Conservation (phyloP, 2,888 invertebrate genomes). For the Tachystola acroxantha region DNA sequence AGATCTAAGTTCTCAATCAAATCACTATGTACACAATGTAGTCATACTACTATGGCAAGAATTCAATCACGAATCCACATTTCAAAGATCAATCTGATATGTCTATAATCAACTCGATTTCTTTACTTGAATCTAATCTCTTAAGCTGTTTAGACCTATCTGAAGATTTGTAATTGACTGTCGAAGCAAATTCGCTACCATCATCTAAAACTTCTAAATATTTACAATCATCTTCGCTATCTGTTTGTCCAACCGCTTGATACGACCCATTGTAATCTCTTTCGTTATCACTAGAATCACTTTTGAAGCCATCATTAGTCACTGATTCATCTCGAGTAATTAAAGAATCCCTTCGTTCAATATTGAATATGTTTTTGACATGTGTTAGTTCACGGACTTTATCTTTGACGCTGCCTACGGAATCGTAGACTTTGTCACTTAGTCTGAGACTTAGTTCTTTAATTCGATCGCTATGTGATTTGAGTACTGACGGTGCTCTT, state of each 20-base stretch:
- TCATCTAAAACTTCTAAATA: slow-evolving; percentile 69
- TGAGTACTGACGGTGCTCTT: slow-evolving; percentile 26
- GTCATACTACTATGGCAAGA: slow-evolving; percentile 5
- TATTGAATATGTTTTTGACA: slow-evolving; percentile 37
- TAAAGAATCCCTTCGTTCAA: slow-evolving; percentile 38
- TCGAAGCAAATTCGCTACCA: slow-evolving; percentile 47
- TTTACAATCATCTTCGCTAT: slow-evolving; percentile 55
- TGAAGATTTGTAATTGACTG: slow-evolving; percentile 11
- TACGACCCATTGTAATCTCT: slow-evolving; percentile 28
- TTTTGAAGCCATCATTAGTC: slow-evolving; percentile 39
- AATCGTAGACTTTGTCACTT: slow-evolving; percentile 54
- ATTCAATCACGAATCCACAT: background rate
- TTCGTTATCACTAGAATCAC: slow-evolving; percentile 39
- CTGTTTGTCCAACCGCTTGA: slow-evolving; percentile 40
- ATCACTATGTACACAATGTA: background rate
- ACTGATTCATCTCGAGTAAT: slow-evolving; percentile 27
- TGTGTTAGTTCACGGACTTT: slow-evolving; percentile 40
- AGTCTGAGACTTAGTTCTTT: slow-evolving; percentile 46
- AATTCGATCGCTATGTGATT: slow-evolving; percentile 42
- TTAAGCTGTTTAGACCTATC: slow-evolving; percentile 27
- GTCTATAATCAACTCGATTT: slow-evolving; percentile 22
- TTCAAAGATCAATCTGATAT: slow-evolving; percentile 26
- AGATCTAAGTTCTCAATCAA: background rate
- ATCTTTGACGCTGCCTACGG: slow-evolving; percentile 48
- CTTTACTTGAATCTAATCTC: slow-evolving; percentile 25